Base-by-base conservation (phyloP, 1,140 invertebrate species). In the Drosophila biarmipes region DNA sequence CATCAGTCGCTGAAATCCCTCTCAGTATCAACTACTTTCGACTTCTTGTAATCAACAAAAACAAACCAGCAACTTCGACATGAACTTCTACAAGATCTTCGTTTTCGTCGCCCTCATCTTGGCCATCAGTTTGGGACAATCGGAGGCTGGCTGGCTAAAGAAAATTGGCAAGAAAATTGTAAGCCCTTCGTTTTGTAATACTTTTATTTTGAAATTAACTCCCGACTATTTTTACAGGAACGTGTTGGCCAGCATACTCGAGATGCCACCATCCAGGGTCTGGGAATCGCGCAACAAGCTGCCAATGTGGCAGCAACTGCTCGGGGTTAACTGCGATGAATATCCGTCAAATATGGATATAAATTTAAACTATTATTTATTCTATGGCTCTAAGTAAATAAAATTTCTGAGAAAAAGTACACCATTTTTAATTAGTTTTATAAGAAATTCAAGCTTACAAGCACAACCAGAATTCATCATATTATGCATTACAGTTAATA, bases 31-130 rank as follows among this genome's bases (percentile, higher is more conserved):
- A 10, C 19, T 10, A 2, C 43, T 1, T 24, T 48, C 2, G 38
- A 24, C 3, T 6, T 24, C 29, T 31, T 31, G 2, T 10, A 10
- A 31, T 7, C 29, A 8, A 31, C n/a, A n/a, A 8, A 10, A 31
- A 10, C 8, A 31, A 31, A 10, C 7, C 2, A 31, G 29, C 10
- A 31, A 31, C 15, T 8, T 7, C 51, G 69, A 12, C n/a, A 91
- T 91, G 90, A 91, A 91, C 63, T 90, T 91, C 51, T 40, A 84
- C 58, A 91, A 85, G 51, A 51, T 89, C 45, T 89, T 91, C 17
- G 46, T 91, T 11, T 79, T 91, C 15, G 52, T 90, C 8, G 85
- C 82, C n/a, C 63, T 91, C 7, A 76, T 91, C 11, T 49, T 91
- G 52, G 75, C 85, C 15, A 69, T 91, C 15, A 79, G 74, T 34